These are phyloP conservation scores for Labroides dimidiatus DNA, from an alignment of 2,797 vertebrate species.

Conservation along the genomic window DNA sequence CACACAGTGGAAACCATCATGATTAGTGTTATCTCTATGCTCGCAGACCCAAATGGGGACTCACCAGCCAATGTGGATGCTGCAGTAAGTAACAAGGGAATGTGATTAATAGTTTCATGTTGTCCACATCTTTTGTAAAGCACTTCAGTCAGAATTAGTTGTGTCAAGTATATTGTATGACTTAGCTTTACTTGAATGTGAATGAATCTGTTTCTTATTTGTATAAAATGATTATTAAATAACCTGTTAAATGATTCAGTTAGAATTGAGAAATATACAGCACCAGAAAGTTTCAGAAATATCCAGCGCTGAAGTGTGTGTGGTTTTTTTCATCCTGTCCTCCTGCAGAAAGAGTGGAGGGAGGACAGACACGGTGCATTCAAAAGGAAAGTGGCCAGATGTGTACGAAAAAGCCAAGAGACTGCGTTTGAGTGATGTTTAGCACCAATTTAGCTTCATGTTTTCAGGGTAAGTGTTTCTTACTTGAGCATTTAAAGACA, in stretches of 20 bases:
- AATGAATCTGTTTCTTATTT: too few species aligned
- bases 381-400: conserved; percentile 99
- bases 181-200: too few species aligned
- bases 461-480: conserved; percentile 94
- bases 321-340: neutral
- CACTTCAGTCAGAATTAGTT: too few species aligned
- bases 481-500: neutral
- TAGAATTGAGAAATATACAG: neutral
- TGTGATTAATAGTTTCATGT: too few species aligned
- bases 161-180: too few species aligned
- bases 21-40: conserved; percentile 99
- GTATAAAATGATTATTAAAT: too few species aligned
- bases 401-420: conserved; percentile 99
- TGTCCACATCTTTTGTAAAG: too few species aligned
- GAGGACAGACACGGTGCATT: conserved; percentile 99
- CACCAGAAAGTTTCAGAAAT: neutral
- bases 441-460: conserved; percentile 92
- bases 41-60: conserved; percentile 99
- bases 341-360: conserved; percentile 97
- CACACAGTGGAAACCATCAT: conserved; percentile 99
- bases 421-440: conserved; percentile 98
- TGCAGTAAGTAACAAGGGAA: conserved; percentile 85
- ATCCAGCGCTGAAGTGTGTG: neutral
- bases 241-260: too few species aligned
- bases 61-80: conserved; percentile 99